Evolutionary conservation across 2,888 invertebrate species (phyloP).

Genomic region (Drosophila mulleri): DNA sequence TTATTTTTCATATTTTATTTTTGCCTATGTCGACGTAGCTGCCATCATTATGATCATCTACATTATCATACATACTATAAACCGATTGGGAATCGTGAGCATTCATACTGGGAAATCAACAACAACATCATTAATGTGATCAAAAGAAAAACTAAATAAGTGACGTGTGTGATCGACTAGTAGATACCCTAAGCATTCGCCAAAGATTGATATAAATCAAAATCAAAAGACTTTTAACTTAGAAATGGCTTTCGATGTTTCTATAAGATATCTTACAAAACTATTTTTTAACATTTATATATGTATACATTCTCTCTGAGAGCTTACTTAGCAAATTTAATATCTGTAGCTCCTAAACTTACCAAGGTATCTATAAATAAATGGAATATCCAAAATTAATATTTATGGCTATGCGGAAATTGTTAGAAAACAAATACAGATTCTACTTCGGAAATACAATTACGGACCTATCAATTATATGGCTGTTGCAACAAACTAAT

Average conservation of each 20-base stretch:
- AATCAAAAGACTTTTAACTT: too few species aligned
- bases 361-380: not conserved
- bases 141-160: conserved; percentile 9
- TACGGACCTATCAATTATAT: not conserved
- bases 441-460: not conserved
- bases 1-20: not conserved
- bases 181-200: not conserved
- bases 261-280: not conserved
- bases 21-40: conserved; percentile 14
- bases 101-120: conserved; percentile 40
- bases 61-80: conserved; percentile 29
- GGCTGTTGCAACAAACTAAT: not conserved
- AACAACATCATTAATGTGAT: conserved; percentile 47
- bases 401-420: not conserved
- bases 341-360: too few species aligned
- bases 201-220: not conserved
- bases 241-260: not conserved
- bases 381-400: not conserved
- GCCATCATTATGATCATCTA: conserved; percentile 13
- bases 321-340: not conserved
- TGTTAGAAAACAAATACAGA: not conserved
- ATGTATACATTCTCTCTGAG: not conserved
- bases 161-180: not conserved
- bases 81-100: conserved; percentile 23
- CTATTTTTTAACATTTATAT: not conserved